These are phyloP conservation scores for Tachystola acroxantha DNA, from an alignment of 2,888 invertebrate genomes.

Conservation along the genomic window DNA sequence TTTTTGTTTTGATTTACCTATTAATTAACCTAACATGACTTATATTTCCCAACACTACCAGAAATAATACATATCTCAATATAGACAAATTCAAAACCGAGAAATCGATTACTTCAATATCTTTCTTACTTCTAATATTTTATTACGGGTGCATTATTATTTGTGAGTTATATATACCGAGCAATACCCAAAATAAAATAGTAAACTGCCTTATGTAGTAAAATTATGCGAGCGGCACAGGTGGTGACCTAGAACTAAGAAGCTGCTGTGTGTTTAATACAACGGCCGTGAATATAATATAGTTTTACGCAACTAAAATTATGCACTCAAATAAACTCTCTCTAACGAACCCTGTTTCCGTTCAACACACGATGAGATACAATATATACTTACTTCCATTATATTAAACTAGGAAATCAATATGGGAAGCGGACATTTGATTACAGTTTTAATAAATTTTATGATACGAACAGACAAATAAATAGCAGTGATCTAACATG, in stretches of 20 bases:
- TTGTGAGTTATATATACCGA: no score
- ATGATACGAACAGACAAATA: no score
- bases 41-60: no score
- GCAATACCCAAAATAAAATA: no score
- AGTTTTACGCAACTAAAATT: neutral
- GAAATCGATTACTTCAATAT: no score
- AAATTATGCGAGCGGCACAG: neutral
- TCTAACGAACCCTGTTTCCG: neutral
- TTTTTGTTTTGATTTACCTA: neutral
- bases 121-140: no score
- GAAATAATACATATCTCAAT: no score
- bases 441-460: neutral
- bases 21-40: no score
- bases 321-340: neutral
- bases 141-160: no score
- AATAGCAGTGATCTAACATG: neutral
- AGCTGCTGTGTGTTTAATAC: conserved; percentile 6
- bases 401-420: conserved; percentile 1
- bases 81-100: no score
- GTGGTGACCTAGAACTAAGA: conserved; percentile 14
- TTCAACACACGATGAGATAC: neutral
- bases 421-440: neutral
- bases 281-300: conserved; percentile 16
- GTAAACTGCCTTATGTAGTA: no score
- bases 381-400: neutral